These are phyloP conservation scores for Pseudochromis fuscus DNA, from an alignment of 2,797 vertebrate genomes.

Conservation along the genomic window DNA sequence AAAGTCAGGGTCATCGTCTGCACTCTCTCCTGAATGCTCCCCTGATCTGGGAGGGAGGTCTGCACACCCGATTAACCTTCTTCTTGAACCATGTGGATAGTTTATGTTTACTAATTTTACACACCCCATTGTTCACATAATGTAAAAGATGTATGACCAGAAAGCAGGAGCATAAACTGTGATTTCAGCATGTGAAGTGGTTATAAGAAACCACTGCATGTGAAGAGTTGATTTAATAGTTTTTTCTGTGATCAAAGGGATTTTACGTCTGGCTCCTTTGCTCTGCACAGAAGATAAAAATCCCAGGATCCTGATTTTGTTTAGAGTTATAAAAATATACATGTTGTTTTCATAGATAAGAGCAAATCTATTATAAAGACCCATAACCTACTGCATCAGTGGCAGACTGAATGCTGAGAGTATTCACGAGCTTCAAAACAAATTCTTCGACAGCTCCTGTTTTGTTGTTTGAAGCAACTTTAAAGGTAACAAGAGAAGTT, in stretches of 20 bases:
- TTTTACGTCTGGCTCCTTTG: neutral
- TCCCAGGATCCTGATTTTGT: neutral
- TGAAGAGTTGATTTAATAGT: constrained; percentile 5
- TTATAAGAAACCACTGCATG: constrained; percentile 4
- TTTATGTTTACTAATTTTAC: constrained; percentile 23
- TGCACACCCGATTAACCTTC: constrained; percentile 24
- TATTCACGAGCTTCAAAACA: neutral
- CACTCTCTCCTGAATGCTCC: constrained; percentile 5
- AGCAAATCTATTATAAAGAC: neutral
- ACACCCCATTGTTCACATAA: neutral
- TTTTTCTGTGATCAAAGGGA: neutral
- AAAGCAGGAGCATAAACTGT: neutral
- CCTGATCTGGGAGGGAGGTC: constrained; percentile 3
- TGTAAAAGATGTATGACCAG: neutral
- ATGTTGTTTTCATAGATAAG: neutral
- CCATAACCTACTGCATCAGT: neutral
- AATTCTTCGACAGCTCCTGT: constrained; percentile 6
- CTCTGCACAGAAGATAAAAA: no score
- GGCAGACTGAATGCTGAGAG: no score
- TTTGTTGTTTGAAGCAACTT: neutral
- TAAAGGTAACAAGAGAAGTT: constrained; percentile 3
- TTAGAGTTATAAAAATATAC: rapidly evolving
- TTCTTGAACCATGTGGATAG: constrained; percentile 24
- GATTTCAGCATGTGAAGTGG: neutral
- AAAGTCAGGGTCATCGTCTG: constrained; percentile 18